Base-by-base conservation (phyloP, 2,797 vertebrate species). In the Kryptolebias ocellatus region DNA sequence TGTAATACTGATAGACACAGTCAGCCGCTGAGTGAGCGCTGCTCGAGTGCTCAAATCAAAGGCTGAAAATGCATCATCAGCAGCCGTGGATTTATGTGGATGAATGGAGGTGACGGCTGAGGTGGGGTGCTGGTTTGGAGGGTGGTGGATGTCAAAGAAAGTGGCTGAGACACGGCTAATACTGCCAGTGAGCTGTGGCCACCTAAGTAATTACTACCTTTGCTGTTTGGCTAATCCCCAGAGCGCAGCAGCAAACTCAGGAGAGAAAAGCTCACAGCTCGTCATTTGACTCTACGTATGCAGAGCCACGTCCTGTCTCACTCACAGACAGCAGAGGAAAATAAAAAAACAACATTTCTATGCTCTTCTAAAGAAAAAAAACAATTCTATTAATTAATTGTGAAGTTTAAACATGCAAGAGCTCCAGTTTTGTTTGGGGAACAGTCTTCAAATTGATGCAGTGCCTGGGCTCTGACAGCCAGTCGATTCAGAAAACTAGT, bases 191-290 rank as follows among this genome's bases (percentile, higher is more conserved):
- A 90, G 85, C 89, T 87, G 88, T 85, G 83, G 81, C 84, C 86
- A 81, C 80, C 84, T 88, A 77, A 79, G 83, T 87, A 90, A 91
- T 90, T 87, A 88, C 89, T 79, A 87, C 85, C 79, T 83, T 78
- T 77, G 77, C 85, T 76, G 81, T 85, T 83, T 59, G 72, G 82
- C 79, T 91, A 89, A 92, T 90, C 89, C 87, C 74, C 60, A 49
- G 72, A 83, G 83, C 66, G 67, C 62, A 70, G 81, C 68, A 64
- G 81, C 78, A 78, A 76, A 85, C 64, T 77, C 77, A 55, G 78
- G 70, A 60, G 78, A 72, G 76, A 70, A 68, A 53, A 60, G 86
- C 83, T 78, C 31, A 63, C 57, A 78, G 16, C 58, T 78, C 53
- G 16, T 67, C 83, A 75, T 67, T 81, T 29, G 42, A 70, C 79